A percentile compares a stretch with the other conserved stretches of the same genome.
Evolutionary conservation across 1,140 invertebrate genomes (phyloP).

Genomic region (Zaprionus tsacasi): DNA sequence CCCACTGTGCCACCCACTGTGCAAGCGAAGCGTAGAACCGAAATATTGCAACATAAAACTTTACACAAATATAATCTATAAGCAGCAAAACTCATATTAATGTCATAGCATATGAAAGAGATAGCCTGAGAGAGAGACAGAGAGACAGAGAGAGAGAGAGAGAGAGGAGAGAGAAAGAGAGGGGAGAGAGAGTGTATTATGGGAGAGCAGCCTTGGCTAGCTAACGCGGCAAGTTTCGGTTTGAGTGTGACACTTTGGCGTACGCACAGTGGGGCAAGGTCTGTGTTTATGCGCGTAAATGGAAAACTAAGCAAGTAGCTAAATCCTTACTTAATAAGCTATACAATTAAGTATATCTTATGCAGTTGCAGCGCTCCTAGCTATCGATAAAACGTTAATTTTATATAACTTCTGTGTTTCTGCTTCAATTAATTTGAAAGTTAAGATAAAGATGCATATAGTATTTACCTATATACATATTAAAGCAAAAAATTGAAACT

Average conservation of each 20-base stretch:
- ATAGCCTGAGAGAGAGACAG: slow-evolving; percentile 3
- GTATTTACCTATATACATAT: no score
- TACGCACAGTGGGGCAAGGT: slow-evolving; percentile 45
- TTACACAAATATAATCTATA: slow-evolving; percentile 83
- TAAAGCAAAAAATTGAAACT: no score
- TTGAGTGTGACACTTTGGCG: slow-evolving; percentile 54
- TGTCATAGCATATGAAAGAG: slow-evolving; percentile 52
- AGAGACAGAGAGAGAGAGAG: slow-evolving; percentile 4
- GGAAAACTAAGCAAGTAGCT: no score
- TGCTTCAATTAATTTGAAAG: no score
- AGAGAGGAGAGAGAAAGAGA: neutral
- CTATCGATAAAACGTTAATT: no score
- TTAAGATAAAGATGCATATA: no score
- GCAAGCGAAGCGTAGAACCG: slow-evolving; percentile 42
- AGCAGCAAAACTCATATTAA: slow-evolving; percentile 82
- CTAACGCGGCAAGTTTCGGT: slow-evolving; percentile 35
- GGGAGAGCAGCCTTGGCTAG: slow-evolving; percentile 47
- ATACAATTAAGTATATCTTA: no score
- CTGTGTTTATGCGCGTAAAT: no score
- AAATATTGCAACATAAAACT: slow-evolving; percentile 84
- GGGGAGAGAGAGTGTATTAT: slow-evolving; percentile 27
- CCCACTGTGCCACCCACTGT: neutral
- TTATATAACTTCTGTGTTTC: no score
- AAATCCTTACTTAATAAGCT: no score
- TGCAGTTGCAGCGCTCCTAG: no score